Conservation (phyloP, 2,888 invertebrate species). For the Ophioninae sp. region DNA sequence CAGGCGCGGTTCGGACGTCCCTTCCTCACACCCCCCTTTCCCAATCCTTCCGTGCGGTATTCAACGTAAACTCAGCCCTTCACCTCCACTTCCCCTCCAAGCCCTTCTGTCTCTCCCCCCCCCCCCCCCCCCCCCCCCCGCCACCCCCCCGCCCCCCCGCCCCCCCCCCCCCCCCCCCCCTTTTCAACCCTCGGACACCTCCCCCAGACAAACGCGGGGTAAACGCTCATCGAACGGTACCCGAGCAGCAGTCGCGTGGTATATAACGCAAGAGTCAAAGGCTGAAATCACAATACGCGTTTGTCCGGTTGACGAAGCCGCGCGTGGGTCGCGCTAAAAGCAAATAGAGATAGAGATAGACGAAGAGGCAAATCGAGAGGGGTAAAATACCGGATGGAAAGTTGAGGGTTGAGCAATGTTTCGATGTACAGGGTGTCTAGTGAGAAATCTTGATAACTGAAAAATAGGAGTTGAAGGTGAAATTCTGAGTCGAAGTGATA, state of each 20-base stretch:
- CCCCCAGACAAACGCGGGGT: constrained; percentile 66
- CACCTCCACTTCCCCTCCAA: constrained; percentile 50
- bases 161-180: constrained; percentile 52
- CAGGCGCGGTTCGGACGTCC: constrained; percentile 68
- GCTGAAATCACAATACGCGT: constrained; percentile 80
- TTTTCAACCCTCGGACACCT: constrained; percentile 66
- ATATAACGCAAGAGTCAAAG: constrained; percentile 75
- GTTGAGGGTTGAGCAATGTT: constrained; percentile 50
- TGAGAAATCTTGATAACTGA: too few relatives aligned
- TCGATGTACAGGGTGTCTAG: neutral
- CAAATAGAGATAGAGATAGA: constrained; percentile 73
- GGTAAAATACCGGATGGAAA: constrained; percentile 47
- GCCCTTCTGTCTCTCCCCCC: constrained; percentile 43
- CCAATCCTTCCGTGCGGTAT: constrained; percentile 42
- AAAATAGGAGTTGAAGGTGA: too few relatives aligned
- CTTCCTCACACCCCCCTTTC: constrained; percentile 64
- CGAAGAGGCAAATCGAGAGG: constrained; percentile 49
- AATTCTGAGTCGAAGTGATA: too few relatives aligned
- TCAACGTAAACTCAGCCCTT: constrained; percentile 55
- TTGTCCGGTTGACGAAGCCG: constrained; percentile 79
- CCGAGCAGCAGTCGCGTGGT: constrained; percentile 55
- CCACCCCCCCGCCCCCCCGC: constrained; percentile 39
- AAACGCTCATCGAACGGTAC: constrained; percentile 65
- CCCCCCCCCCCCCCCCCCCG: constrained; percentile 51
- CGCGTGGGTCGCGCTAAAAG: constrained; percentile 69